Conservation (phyloP, 2,113 vertebrate genomes). For the Mesocricetus auratus region DNA sequence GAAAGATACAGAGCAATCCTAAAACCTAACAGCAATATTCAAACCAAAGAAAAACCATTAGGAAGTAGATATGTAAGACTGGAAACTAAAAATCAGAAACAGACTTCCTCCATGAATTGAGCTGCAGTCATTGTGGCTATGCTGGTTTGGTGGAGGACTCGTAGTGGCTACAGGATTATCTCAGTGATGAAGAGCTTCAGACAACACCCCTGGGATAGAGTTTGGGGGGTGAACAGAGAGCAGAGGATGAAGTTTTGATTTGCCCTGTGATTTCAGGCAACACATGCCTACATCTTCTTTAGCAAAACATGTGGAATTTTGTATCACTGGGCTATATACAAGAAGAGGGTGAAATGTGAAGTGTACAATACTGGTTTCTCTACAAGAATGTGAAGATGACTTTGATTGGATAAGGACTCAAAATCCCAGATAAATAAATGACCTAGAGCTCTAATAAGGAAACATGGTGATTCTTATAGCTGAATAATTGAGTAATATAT, state of each 20-base stretch:
- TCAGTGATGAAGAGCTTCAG: not conserved
- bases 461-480: not conserved
- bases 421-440: not conserved
- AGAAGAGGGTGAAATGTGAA: not conserved
- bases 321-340: not conserved
- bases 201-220: not conserved
- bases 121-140: not conserved
- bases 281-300: not conserved
- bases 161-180: not conserved
- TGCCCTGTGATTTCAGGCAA: not conserved
- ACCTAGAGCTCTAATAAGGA: not conserved
- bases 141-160: not conserved
- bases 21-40: not conserved
- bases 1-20: not conserved
- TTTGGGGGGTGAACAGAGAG: not conserved
- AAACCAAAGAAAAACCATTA: not conserved
- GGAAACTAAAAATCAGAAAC: not conserved
- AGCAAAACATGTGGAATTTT: not conserved
- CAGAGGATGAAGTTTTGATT: not conserved
- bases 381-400: not conserved
- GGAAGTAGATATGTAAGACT: not conserved
- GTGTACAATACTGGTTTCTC: not conserved
- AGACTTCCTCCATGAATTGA: not conserved
- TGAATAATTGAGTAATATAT: conserved; percentile 81
- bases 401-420: not conserved